These are phyloP conservation scores for Megaceryle maxima DNA, from an alignment of 2,113 vertebrate genomes.

Conservation along the genomic window DNA sequence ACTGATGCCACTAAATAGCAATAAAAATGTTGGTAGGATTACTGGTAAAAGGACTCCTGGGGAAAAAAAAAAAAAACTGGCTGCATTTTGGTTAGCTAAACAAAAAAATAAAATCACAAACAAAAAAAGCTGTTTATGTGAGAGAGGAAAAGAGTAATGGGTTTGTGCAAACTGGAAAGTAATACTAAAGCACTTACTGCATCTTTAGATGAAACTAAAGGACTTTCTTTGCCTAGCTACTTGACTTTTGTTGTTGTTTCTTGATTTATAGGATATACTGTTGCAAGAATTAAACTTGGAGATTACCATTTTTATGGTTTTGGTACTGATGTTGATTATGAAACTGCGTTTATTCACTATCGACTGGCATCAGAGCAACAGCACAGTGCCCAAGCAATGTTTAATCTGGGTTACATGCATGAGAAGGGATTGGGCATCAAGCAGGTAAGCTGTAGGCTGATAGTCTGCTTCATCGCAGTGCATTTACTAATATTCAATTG, in stretches of 20 bases:
- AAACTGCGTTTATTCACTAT: conserved; percentile 97
- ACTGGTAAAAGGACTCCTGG: neutral
- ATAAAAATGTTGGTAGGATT: neutral
- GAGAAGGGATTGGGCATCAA: conserved; percentile 97
- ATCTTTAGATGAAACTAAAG: neutral
- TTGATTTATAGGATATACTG: conserved; percentile 87
- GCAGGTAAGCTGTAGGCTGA: conserved; percentile 70
- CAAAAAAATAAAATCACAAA: neutral
- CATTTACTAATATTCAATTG: neutral
- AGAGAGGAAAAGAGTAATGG: neutral
- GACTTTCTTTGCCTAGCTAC: neutral
- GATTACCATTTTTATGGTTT: conserved; percentile 99
- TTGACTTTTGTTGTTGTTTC: neutral
- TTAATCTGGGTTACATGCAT: conserved; percentile 98
- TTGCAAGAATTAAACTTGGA: conserved; percentile 95
- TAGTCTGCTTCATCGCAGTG: neutral
- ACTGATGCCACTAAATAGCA: neutral
- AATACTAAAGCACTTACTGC: neutral
- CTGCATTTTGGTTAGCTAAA: neutral
- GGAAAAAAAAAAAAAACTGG: neutral
- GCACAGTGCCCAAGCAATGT: conserved; percentile 98
- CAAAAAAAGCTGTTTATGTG: neutral
- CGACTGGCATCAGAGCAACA: conserved; percentile 96
- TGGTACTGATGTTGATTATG: conserved; percentile 95
- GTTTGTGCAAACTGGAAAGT: neutral